Evolutionary conservation across 2,113 vertebrate species (phyloP).

Genomic region (Otolemur garnettii): DNA sequence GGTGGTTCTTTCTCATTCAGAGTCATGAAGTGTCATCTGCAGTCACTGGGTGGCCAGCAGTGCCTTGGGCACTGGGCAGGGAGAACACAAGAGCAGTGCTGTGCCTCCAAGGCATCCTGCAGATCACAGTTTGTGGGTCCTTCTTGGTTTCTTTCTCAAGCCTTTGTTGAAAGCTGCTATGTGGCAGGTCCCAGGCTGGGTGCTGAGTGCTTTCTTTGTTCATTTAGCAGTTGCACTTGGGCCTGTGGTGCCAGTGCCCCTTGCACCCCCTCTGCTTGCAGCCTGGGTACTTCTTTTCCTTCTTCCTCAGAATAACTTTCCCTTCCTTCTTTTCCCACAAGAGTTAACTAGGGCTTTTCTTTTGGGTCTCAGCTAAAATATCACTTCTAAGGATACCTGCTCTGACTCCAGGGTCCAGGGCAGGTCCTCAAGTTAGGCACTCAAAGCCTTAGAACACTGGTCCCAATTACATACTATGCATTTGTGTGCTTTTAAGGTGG

Average conservation of each 20-base stretch:
- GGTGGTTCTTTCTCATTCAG: not conserved
- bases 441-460: not conserved
- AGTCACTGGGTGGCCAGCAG: not conserved
- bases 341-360: constrained; percentile 5
- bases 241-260: not conserved
- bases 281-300: not conserved
- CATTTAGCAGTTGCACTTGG: not conserved
- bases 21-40: not conserved
- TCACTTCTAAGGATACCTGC: constrained; percentile 10
- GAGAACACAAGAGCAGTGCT: not conserved
- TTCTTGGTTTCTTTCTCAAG: not conserved
- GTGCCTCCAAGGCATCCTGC: not conserved
- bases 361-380: not conserved
- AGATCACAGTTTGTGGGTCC: not conserved
- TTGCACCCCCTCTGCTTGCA: not conserved
- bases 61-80: not conserved
- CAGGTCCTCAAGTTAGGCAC: not conserved
- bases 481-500: not conserved
- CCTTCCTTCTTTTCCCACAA: not conserved
- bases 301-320: not conserved
- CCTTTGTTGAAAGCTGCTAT: not conserved
- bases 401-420: not conserved
- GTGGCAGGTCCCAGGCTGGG: not conserved
- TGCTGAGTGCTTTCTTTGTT: not conserved
- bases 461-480: fast-evolving